phyloP scores from a whole-genome alignment of 2,113 vertebrate genomes.

The Erythrocercus mccallii region DNA sequence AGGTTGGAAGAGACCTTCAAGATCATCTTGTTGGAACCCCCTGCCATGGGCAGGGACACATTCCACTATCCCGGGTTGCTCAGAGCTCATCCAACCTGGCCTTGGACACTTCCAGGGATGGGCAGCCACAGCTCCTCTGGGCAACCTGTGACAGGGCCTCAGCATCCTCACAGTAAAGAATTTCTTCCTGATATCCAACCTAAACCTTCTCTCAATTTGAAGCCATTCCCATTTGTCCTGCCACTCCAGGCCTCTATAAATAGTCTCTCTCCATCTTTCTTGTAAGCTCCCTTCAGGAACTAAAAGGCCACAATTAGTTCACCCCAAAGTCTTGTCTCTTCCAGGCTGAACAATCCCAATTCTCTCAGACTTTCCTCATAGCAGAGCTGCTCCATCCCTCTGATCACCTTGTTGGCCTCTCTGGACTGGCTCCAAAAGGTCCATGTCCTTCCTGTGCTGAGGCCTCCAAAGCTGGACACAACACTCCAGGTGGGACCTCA shows the following conservation, averaged over 20 bases:
- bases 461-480: not conserved
- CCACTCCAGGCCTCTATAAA: rapidly evolving
- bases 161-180: rapidly evolving
- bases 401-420: not conserved
- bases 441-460: not conserved
- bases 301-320: rapidly evolving
- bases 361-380: not conserved
- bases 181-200: not conserved
- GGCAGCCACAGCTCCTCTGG: rapidly evolving
- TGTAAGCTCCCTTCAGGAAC: not conserved
- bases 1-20: not conserved
- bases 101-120: not conserved
- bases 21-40: not conserved
- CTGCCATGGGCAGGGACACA: rapidly evolving
- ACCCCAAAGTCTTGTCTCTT: rapidly evolving
- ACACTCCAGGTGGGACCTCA: not conserved
- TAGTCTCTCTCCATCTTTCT: not conserved
- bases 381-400: not conserved
- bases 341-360: not conserved
- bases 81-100: not conserved
- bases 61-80: not conserved
- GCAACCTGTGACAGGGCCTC: rapidly evolving
- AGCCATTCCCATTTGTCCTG: rapidly evolving
- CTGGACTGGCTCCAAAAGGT: not conserved
- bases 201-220: not conserved